Evolutionary conservation across 92 coral and sea anemone genomes (phyloP), one percentile per base, ranked within the genome.

Genomic region (Epizoanthus ramosus): DNA sequence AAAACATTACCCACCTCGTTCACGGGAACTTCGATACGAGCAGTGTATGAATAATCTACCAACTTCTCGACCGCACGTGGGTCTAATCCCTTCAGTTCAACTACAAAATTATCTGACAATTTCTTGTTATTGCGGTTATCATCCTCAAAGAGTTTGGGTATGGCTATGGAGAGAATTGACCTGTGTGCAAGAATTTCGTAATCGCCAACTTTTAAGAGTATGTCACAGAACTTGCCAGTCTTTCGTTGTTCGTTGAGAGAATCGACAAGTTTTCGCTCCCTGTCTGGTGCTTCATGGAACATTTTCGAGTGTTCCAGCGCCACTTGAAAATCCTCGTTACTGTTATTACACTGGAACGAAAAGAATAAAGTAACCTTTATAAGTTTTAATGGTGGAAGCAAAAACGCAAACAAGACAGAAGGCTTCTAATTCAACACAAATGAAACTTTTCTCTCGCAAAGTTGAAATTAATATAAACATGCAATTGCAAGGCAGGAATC

Each of bases 11-110:
- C 80, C 3, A 91, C 95, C 3, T 60, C 71, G 21, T 88, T 93
- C 14, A 92, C 87, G 17, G 88, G 86, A 5, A 92, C 87, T 25
- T 89, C 88, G 9, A 97, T 88, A 47, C 84, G 60, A 39, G 97
- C 89, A 3, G 93, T 88, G 91, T 97, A 97, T 5, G 91, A 83
- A 75, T 86, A 97, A 43, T 94, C 96, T 19, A 97, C 91, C 72
- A 97, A 75, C 23, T 89, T 92, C 76, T 94, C 95, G 7, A 94
- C 99, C 3, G 98, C 98, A 39, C 85, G 86, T 5, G 94, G 93
- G 37, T 92, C 93, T 5, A 97, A 79, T 12, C 94, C 97, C 43
- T 95, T 91, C 60, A 97, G 79, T 33, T 79, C 91, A 13, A 97
- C 76, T 35, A 82, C 81, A 35, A 77, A 61, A 41, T 61, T 77